Base-by-base conservation (phyloP, 2,113 vertebrate genomes). In the Montifringilla adamsi region DNA sequence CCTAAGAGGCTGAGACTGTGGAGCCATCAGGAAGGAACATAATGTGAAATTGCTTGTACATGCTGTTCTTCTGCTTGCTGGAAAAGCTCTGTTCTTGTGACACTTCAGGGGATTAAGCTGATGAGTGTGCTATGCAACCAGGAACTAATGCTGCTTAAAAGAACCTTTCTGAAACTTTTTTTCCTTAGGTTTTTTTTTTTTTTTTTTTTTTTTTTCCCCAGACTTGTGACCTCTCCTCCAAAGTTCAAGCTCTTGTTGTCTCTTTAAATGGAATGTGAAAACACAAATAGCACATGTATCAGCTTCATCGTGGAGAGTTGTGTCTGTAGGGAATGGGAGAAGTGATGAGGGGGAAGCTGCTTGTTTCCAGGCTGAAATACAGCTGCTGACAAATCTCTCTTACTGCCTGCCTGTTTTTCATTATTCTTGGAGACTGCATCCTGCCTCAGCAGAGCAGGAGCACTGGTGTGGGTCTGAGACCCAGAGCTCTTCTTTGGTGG, bases 61-160 rank as follows among this genome's bases (percentile, higher is more conserved):
- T 70, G 75, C 63, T 92, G 90, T 95, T 96, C 90, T 64, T 87
- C 79, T 47, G 41, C 68, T 93, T 84, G 55, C 87, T 93, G 79
- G 75, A 70, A 93, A 84, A 88, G 24, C 52, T 91, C 92, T 55
- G n/a, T 75, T 92, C 75, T 92, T 91, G 93, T 80, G 94, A 94
- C 93, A 94, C 93, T 95, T 95, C 59, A 78, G 95, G 83, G 92
- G 84, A 94, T 96, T 95, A 96, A 86, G 64, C 94, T 93, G 93
- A 95, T 84, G 95, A 93, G 91, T 83, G 70, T 93, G 82, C 93
- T 92, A 87, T 80, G 67, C 74, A 93, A 94, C 90, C 50, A 95
- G 72, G 59, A 94, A n/a, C 66, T 79, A 72, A 87, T 73, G 43
- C 27, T 85, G 39, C 33, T 85, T 83, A 58, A 89, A 87, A 85